Evolutionary conservation across 2,797 vertebrate genomes (phyloP), one percentile per base, ranked within the genome.

Genomic region (Sebastiscus tertius): DNA sequence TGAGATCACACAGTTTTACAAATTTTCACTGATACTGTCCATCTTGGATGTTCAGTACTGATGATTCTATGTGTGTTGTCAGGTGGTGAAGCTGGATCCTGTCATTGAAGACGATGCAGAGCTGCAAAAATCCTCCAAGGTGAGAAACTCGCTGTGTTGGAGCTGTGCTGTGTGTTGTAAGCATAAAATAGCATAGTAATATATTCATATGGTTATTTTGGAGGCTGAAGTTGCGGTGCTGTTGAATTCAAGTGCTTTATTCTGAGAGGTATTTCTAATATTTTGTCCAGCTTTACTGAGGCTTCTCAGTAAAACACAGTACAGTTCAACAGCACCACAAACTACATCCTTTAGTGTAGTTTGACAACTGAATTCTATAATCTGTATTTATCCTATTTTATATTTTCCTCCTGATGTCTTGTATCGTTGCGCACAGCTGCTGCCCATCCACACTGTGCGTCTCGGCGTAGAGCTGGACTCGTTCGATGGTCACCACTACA

Each of bases 81-180:
- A 99, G 98, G 96, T 99, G 74, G 96, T 97, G 72, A 95, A 95
- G 24, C 80, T 99, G 94, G 96, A 99, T 84, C 96, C 96, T 1
- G 94, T 97, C 69, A 97, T 98, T 65, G 96, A 95, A 65, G 97
- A 97, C 8, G 97, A 99, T 72, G 96, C 89, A 1, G 97, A 99
- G 81, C 95, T 99, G 73, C 98, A 98, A 92, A 99, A 97, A 61
- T 99, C 96, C 84, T 99, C 97, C 0, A 99, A 99, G 96, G 98
- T 99, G 91, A 86, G 81, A 49, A 46, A 9, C 9, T 7, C 12
- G 8, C 61, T 39, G 31, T 39, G 61, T 24, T 3, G 27, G 31
- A 59, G 10, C 60, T 34, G 11, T 20, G 29, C 16, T 60, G 59
- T 34, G 34, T 42, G 63, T 16, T 36, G 3, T 12, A 26, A 54